Evolutionary conservation across 2,888 invertebrate species (phyloP), one percentile per base, ranked within the genome.

Genomic region (Adineta ricciae): DNA sequence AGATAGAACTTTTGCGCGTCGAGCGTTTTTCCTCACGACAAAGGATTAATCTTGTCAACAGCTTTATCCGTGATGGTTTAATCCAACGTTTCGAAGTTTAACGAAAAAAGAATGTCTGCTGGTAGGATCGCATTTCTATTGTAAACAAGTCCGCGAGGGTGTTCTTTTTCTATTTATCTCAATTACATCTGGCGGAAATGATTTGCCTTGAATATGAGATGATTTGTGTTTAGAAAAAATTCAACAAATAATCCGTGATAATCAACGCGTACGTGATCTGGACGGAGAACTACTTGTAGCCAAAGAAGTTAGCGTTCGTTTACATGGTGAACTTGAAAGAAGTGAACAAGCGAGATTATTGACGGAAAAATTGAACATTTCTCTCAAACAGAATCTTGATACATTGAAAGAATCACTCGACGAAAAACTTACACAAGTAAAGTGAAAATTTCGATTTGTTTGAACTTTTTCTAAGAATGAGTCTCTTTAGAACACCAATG

Each of bases 211-310:
- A 84, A 50, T 54, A 46, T 46, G 46, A 46, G 46, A 46, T 46
- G 46, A 46, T 46, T 46, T 46, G 11, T 46, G 5, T 46, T 78
- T 93, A 84, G 85, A 85, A 11, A 83, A 83, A 56, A 38, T 85
- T 19, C 56, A 82, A 52, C 83, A 86, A 38, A 83, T 83, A 41
- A 83, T 50, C 19, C 73, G 78, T 27, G 84, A 86, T 46, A 56
- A 72, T 49, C 56, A 52, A 50, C 87, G 88, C 88, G 93, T 95
- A 86, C 94, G 94, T 88, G 94, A 94, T 88, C 90, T 97, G 86
- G 96, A 97, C 89, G 94, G 94, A 88, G 96, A 97, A 88, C 91
- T 97, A 84, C 92, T 93, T 86, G 93, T 95, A 85, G 93, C 90
- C 19, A 90, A 90, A 88, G 95, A 95, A 88, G 93, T 92, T 84